A percentile compares a stretch with the other conserved stretches of the same genome.
These are phyloP conservation scores for Fratercula arctica DNA, from an alignment of 2,797 vertebrate species.

Conservation along the genomic window DNA sequence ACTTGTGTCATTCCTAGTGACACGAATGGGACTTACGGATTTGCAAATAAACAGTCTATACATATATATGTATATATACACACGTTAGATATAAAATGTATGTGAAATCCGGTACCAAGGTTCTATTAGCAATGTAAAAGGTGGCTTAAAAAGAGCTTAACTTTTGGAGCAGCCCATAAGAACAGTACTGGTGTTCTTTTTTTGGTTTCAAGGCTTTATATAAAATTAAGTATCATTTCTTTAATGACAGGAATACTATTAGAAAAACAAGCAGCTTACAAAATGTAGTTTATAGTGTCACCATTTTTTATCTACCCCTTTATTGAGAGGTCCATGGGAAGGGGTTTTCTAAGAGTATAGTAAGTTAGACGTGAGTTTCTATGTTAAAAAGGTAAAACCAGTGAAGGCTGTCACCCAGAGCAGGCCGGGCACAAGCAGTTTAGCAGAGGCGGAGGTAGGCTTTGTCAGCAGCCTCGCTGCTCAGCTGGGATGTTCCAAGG, in stretches of 20 bases:
- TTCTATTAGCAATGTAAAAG: slow-evolving; percentile 51
- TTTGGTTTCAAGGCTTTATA: background rate
- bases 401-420: accelerated
- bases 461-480: background rate
- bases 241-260: background rate
- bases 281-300: background rate
- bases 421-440: background rate
- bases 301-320: background rate
- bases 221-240: background rate
- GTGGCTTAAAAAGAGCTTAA: slow-evolving; percentile 29
- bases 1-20: slow-evolving; percentile 40
- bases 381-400: background rate
- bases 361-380: background rate
- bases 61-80: background rate
- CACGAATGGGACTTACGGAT: background rate
- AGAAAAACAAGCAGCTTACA: background rate
- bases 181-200: background rate
- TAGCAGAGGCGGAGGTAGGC: background rate
- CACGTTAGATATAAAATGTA: background rate
- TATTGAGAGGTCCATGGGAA: background rate
- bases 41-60: slow-evolving; percentile 40
- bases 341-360: background rate
- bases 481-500: background rate
- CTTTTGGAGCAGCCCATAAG: background rate
- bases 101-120: slow-evolving; percentile 31